phyloP scores from a whole-genome alignment of 2,113 vertebrate species.

The Ariopsis seemanni region DNA sequence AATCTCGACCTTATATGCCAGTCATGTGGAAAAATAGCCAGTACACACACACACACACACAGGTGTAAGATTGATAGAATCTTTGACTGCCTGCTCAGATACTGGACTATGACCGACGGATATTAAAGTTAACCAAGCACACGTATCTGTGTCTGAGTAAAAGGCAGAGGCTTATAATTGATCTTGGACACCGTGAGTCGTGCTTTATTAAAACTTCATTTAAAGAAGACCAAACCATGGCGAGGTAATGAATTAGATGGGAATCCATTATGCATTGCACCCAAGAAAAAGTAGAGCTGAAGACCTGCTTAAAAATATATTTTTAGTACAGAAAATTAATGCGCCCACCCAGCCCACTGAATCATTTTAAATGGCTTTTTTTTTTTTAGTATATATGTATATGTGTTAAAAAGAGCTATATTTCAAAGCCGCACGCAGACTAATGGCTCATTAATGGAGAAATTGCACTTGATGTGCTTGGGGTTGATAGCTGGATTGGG shows the following conservation, averaged over 20 bases:
- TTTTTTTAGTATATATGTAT: constrained; percentile 81
- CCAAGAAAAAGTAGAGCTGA: constrained; percentile 68
- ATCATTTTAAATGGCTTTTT: constrained; percentile 86
- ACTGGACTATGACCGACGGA: constrained; percentile 70
- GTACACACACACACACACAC: constrained; percentile 50
- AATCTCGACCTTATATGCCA: constrained; percentile 74
- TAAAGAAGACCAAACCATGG: constrained; percentile 80
- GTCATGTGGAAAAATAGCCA: constrained; percentile 76
- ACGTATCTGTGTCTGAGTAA: constrained; percentile 58
- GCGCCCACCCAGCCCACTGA: constrained; percentile 77
- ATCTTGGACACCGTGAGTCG: constrained; percentile 73
- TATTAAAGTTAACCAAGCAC: constrained; percentile 71
- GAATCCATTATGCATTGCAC: constrained; percentile 78
- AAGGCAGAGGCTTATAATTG: constrained; percentile 73
- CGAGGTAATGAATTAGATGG: constrained; percentile 77
- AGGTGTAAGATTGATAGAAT: constrained; percentile 70
- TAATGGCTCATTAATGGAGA: constrained; percentile 58
- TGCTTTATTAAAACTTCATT: constrained; percentile 84
- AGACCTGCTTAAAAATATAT: constrained; percentile 84
- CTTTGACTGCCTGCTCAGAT: constrained; percentile 65
- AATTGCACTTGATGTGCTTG: constrained; percentile 43
- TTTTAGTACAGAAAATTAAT: constrained; percentile 85
- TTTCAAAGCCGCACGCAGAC: constrained; percentile 68
- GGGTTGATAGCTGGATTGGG: constrained; percentile 17
- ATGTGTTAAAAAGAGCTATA: constrained; percentile 81